Evolutionary conservation across 2,888 invertebrate genomes (phyloP), one percentile per base, ranked within the genome.

Genomic region (Dexiosoma caninum): DNA sequence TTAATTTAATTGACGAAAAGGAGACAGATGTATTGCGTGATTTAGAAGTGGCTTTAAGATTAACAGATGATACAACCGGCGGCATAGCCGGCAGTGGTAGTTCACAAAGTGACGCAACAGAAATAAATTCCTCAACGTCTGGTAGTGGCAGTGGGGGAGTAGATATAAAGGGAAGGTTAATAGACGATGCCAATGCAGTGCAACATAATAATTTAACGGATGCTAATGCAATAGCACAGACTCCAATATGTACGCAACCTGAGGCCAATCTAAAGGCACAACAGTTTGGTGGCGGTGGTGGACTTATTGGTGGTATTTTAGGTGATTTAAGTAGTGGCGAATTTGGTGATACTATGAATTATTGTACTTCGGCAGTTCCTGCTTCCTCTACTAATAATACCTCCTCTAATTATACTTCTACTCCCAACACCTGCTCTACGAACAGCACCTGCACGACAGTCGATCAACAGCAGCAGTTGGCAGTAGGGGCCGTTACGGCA

Each of bases 1-100:
- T 97, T 92, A 94, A 95, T 90, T 93, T 98, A 90, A 95, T 98
- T 87, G 98, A 98, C 90, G 94, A 95, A 89, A 97, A 98, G 92
- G 98, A 98, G 92, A 97, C 97, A 37, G 98, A 98, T 91, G 95
- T 97, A 87, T 92, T 98, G 87, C 94, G 96, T 86, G 98, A 98
- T 92, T 92, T 98, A 88, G 96, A 96, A 90, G 93, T 95, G 89
- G 97, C 97, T 87, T 92, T 97, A 86, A 92, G 93, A 59, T 91
- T 94, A 85, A 91, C 93, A 82, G 92, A 92, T 81, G 92, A 92
- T 85, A 72, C 72, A 81, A 69, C 23, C 75, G 80, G 84, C 35
- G 74, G 72, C 30, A 53, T 46, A 37, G 51, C 69, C 14, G 74
- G 74, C 37, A 72, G 70, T 42, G 81, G 74, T 8, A 79, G 75